Evolutionary conservation across 2,113 vertebrate genomes (phyloP).

Genomic region (Sarotherodon lohbergeri): DNA sequence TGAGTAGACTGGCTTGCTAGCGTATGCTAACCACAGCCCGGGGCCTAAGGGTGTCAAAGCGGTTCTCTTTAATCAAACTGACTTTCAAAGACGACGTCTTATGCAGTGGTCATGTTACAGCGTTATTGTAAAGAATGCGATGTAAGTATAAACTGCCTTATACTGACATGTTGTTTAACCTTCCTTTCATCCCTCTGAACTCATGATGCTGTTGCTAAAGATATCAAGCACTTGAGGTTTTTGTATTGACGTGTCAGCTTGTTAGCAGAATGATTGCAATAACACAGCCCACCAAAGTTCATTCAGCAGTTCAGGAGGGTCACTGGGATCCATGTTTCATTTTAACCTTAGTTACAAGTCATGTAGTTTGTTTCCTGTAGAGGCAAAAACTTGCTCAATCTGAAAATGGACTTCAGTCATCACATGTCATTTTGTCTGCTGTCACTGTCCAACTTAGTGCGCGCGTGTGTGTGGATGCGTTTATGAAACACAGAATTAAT

Average conservation of each 20-base stretch:
- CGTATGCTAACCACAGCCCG: conserved; percentile 17
- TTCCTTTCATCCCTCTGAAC: background rate
- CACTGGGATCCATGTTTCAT: background rate
- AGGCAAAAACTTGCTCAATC: background rate
- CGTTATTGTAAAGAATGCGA: background rate
- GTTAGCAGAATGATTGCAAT: background rate
- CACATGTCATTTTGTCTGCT: background rate
- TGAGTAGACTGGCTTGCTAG: conserved; percentile 10
- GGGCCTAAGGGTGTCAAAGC: conserved; percentile 37
- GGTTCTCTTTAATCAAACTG: background rate
- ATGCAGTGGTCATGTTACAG: background rate
- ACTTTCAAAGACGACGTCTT: background rate
- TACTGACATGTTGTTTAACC: background rate
- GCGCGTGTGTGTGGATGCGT: background rate
- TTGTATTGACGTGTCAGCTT: conserved; percentile 23
- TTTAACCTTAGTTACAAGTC: background rate
- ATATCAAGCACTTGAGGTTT: background rate
- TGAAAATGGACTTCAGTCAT: background rate
- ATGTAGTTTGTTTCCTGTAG: background rate
- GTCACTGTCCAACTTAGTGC: background rate
- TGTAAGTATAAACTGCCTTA: background rate
- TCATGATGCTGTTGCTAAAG: conserved; percentile 17
- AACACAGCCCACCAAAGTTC: background rate
- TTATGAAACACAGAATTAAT: background rate
- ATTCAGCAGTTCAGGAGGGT: background rate